A percentile compares a stretch with the other conserved stretches of the same genome.
These are phyloP conservation scores for Erithacus rubecula DNA, from an alignment of 2,797 vertebrate genomes.

Conservation along the genomic window DNA sequence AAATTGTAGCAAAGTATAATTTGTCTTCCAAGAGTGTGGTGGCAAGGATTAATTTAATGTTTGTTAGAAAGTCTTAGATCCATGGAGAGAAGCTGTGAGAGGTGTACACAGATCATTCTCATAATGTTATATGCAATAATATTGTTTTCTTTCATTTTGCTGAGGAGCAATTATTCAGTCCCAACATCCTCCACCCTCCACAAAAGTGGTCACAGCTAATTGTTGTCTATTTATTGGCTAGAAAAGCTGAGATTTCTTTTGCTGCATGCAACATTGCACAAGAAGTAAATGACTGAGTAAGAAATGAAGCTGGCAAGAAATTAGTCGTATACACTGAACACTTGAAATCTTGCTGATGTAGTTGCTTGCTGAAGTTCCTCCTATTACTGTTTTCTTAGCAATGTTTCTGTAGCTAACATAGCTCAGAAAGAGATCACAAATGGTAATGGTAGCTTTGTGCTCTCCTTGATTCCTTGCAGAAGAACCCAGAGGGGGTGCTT, in stretches of 20 bases:
- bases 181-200: not conserved
- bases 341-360: not conserved
- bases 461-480: not conserved
- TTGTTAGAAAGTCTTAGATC: not conserved
- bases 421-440: not conserved
- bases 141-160: not conserved
- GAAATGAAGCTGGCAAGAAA: not conserved
- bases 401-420: not conserved
- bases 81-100: not conserved
- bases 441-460: not conserved
- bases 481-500: not conserved
- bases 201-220: not conserved
- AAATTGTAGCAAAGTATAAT: not conserved
- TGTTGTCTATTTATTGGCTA: not conserved
- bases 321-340: not conserved
- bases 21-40: not conserved
- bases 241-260: not conserved
- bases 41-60: constrained; percentile 17
- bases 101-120: not conserved
- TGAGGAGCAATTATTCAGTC: not conserved
- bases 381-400: not conserved
- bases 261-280: not conserved
- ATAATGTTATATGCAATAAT: not conserved
- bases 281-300: not conserved
- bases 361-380: not conserved